Percentiles rank a stretch among this genome's conserved stretches.
phyloP scores from a whole-genome alignment of 2,888 invertebrate genomes.

The Pogonocherus hispidulus region DNA sequence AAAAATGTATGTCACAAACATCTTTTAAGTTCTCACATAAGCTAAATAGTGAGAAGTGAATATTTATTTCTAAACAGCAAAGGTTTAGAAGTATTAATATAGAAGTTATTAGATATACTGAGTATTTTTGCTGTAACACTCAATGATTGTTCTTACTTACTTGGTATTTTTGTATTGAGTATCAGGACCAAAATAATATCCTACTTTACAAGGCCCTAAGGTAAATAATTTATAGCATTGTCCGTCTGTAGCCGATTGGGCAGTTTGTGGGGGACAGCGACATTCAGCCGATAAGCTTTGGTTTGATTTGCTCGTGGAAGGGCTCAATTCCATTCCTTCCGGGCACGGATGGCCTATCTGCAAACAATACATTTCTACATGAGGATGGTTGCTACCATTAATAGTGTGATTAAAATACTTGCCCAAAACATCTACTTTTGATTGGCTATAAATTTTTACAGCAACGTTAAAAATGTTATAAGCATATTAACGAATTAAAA shows the following conservation, averaged over 20 bases:
- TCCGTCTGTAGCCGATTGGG: conserved; percentile 78
- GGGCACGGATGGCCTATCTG: conserved; percentile 84
- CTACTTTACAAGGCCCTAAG: conserved; percentile 79
- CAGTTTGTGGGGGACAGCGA: conserved; percentile 85
- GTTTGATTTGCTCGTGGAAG: conserved; percentile 67
- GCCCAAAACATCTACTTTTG: no score
- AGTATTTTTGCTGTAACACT: background rate
- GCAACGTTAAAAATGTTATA: no score
- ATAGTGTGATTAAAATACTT: no score
- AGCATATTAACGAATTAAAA: no score
- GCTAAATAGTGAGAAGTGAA: no score
- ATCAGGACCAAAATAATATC: conserved; percentile 83
- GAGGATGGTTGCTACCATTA: no score
- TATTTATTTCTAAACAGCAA: no score
- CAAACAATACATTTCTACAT: conserved; percentile 29
- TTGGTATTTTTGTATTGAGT: conserved; percentile 53
- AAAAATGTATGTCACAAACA: conserved; percentile 32
- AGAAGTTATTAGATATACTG: no score
- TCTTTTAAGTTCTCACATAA: conserved; percentile 24
- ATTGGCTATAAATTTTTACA: no score
- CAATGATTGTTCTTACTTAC: conserved; percentile 41
- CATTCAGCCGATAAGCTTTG: conserved; percentile 79
- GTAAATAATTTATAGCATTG: conserved; percentile 83
- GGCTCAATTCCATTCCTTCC: conserved; percentile 86
- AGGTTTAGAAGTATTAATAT: no score